A percentile compares a stretch with the other conserved stretches of the same genome.
These are phyloP conservation scores for Melipona bicolor DNA, from an alignment of 2,888 invertebrate genomes.

Conservation along the genomic window DNA sequence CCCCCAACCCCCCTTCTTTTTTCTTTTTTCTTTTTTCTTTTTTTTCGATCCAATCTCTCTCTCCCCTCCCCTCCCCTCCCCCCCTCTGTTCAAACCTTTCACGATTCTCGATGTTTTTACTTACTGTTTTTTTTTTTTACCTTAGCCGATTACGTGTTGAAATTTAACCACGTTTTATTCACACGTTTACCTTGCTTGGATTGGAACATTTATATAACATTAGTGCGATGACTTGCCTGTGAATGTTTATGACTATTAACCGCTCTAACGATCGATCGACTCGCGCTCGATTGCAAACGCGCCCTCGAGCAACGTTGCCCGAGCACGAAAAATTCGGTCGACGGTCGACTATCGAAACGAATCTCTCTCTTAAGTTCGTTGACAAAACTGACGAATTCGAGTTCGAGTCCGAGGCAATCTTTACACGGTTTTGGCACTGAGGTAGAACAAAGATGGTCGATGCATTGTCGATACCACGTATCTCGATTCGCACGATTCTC, in stretches of 20 bases:
- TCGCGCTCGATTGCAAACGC: constrained; percentile 46
- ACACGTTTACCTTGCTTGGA: constrained; percentile 67
- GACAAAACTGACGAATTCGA: too few relatives aligned
- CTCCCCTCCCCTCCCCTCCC: too few relatives aligned
- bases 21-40: not conserved
- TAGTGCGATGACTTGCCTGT: constrained; percentile 77
- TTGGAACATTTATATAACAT: constrained; percentile 46
- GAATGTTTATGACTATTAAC: constrained; percentile 72
- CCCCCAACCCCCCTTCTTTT: not conserved
- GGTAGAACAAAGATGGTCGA: too few relatives aligned
- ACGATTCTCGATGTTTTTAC: constrained; percentile 48
- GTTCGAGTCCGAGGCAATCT: too few relatives aligned
- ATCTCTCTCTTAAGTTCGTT: too few relatives aligned
- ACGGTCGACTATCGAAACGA: not conserved
- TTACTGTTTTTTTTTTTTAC: not conserved
- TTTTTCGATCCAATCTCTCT: not conserved
- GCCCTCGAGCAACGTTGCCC: constrained; percentile 38
- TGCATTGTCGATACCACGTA: too few relatives aligned
- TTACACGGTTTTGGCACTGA: too few relatives aligned
- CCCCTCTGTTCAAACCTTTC: not conserved
- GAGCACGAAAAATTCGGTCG: not conserved
- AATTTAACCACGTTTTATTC: constrained; percentile 36
- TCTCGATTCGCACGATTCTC: too few relatives aligned
- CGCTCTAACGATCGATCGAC: constrained; percentile 22
- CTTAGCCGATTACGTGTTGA: constrained; percentile 31